Base-by-base conservation (phyloP, 2,888 invertebrate genomes). In the Napeogenes inachia region DNA sequence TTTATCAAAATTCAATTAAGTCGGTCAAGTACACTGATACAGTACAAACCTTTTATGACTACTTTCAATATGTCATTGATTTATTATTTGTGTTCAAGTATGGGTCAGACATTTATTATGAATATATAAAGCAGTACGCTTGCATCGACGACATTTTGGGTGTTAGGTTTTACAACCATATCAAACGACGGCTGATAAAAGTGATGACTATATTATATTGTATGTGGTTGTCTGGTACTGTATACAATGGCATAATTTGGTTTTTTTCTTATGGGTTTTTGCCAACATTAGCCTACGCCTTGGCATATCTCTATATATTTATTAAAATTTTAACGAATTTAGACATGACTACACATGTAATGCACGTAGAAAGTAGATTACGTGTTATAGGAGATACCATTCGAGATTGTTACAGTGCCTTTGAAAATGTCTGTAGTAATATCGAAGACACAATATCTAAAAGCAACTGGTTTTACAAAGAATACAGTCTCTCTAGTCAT, bases 301-400 rank as follows among this genome's bases (percentile, higher is more conserved):
- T 78, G 6, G 61, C 78, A 4, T 86, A 85, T 64, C 32, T 84
- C 2, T 86, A 77, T 70, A 65, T 85, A 32, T 72, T 81, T n/a
- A 77, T 85, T 42, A 88, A 87, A 76, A 83, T 86, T 30, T 64
- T 85, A 1, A 83, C 82, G 1, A 81, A 74, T 4, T 62, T 87
- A 33, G 83, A 87, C 69, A 70, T 87, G 30, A 80, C 81, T 45
- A 75, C 79, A 33, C 82, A 88, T 63, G 74, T 82, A 4, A 75
- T 79, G 69, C 79, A 85, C 2, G 73, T 84, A 10, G 80, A 82
- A 66, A 73, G 70, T 54, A 75, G 87, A 56, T 62, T 88, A n/a
- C 72, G 68, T 57, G 71, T 75, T 13, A 73, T 87, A 4, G 76
- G 75, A 32, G 78, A 84, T 60, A 68, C 76, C 12, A 61, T 84